Evolutionary conservation across 2,113 vertebrate genomes (phyloP).

Genomic region (Alaudala cheleensis): DNA sequence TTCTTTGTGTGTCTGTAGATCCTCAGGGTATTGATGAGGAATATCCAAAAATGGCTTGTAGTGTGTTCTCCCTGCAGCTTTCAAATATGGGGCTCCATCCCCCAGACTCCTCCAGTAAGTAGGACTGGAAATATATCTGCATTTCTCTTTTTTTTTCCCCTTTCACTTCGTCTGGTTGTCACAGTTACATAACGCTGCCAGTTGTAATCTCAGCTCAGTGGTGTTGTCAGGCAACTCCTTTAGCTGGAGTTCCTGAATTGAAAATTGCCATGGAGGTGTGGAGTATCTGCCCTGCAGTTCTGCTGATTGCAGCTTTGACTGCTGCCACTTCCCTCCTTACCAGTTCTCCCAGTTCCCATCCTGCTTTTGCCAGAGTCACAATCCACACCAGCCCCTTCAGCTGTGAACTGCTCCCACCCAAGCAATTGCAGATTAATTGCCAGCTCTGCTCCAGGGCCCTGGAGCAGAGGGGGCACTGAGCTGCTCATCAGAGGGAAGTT

Average conservation of each 20-base stretch:
- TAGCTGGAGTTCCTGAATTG: constrained; percentile 47
- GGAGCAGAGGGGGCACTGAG: not conserved
- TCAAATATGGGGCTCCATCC: not conserved
- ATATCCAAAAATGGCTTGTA: not conserved
- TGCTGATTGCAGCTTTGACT: constrained; percentile 36
- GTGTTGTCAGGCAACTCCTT: constrained; percentile 32
- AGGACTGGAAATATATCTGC: not conserved
- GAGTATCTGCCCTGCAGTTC: constrained; percentile 41
- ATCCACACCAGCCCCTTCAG: constrained; percentile 36
- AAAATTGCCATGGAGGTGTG: constrained; percentile 54
- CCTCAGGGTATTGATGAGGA: not conserved
- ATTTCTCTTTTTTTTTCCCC: not conserved
- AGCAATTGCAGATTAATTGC: constrained; percentile 61
- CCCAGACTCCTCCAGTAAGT: constrained; percentile 10
- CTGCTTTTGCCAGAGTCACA: constrained; percentile 27
- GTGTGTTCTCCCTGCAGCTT: not conserved
- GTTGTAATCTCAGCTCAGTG: constrained; percentile 36
- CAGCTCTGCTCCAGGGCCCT: constrained; percentile 33
- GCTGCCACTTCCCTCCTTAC: constrained; percentile 35
- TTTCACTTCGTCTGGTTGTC: not conserved
- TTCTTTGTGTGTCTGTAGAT: not conserved
- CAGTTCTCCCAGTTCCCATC: not conserved
- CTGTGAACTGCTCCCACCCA: constrained; percentile 59
- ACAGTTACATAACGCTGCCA: constrained; percentile 57
- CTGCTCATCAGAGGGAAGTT: constrained; percentile 10